phyloP scores from a whole-genome alignment of 2,888 invertebrate species.

The Stramonita haemastoma region DNA sequence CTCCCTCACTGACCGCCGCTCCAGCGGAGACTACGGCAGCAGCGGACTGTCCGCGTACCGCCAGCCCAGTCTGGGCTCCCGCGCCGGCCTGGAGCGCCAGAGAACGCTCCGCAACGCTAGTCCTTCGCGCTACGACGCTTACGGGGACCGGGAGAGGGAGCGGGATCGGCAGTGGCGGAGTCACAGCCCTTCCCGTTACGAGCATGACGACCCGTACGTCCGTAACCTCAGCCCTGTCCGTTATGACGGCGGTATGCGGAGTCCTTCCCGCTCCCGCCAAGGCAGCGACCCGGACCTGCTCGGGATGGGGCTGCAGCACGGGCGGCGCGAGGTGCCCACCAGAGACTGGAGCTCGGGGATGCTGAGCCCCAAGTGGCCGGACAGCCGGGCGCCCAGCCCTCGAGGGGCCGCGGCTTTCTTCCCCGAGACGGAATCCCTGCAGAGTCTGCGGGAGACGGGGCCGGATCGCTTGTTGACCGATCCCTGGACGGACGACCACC shows the following conservation, averaged over 20 bases:
- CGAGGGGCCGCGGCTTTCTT: constrained; percentile 65
- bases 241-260: constrained; percentile 63
- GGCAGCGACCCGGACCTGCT: constrained; percentile 67
- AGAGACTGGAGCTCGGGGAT: constrained; percentile 59
- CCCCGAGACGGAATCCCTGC: constrained; percentile 66
- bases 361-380: constrained; percentile 66
- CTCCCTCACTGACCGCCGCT: constrained; percentile 46
- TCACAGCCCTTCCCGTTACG: constrained; percentile 62
- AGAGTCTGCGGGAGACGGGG: constrained; percentile 48
- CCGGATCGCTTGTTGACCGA: constrained; percentile 48
- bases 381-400: constrained; percentile 64
- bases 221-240: constrained; percentile 59
- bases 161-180: constrained; percentile 52
- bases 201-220: constrained; percentile 63
- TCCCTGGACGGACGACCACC: constrained; percentile 48
- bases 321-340: constrained; percentile 57
- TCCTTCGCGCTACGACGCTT: constrained; percentile 56
- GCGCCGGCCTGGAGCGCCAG: constrained; percentile 45
- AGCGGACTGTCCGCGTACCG: constrained; percentile 20
- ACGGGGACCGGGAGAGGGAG: constrained; percentile 32
- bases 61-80: constrained; percentile 36
- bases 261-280: constrained; percentile 66
- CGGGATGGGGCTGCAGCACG: constrained; percentile 60
- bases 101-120: constrained; percentile 58
- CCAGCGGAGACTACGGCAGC: constrained; percentile 33